A percentile compares a stretch with the other conserved stretches of the same genome.
Evolutionary conservation across 1,140 invertebrate genomes (phyloP).

Genomic region (Nixonia krombeini): DNA sequence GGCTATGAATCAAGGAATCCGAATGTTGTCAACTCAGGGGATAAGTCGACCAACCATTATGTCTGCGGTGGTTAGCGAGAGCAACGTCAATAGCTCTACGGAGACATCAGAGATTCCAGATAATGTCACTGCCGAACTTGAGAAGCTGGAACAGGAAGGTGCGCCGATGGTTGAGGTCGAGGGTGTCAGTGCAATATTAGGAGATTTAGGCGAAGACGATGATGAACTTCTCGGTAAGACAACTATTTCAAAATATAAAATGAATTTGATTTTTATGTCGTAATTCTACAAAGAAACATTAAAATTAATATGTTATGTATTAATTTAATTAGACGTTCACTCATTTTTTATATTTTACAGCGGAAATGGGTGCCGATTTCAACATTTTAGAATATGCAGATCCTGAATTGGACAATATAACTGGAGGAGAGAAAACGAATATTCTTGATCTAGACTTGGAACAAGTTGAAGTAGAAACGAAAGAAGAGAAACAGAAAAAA

Average conservation of each 20-base stretch:
- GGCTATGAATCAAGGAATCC: conserved; percentile 59
- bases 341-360: conserved; percentile 74
- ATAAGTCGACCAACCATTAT: conserved; percentile 58
- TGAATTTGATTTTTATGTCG: conserved; percentile 1
- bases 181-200: conserved; percentile 82
- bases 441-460: conserved; percentile 85
- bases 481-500: conserved; percentile 74
- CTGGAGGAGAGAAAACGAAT: conserved; percentile 81
- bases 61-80: conserved; percentile 56
- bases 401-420: conserved; percentile 89
- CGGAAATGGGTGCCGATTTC: conserved; percentile 93
- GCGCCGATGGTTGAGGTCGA: conserved; percentile 80
- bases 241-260: not conserved
- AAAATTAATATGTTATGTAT: no score
- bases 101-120: conserved; percentile 80
- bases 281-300: not conserved
- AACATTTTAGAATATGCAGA: conserved; percentile 97
- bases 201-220: conserved; percentile 86
- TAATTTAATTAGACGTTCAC: no score
- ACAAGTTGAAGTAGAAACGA: conserved; percentile 75
- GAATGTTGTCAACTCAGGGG: conserved; percentile 55
- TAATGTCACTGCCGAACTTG: conserved; percentile 82
- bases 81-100: conserved; percentile 50
- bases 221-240: conserved; percentile 84
- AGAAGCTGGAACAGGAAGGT: conserved; percentile 84